Conservation (phyloP, 2,797 vertebrate genomes). For the Furcifer pardalis region DNA sequence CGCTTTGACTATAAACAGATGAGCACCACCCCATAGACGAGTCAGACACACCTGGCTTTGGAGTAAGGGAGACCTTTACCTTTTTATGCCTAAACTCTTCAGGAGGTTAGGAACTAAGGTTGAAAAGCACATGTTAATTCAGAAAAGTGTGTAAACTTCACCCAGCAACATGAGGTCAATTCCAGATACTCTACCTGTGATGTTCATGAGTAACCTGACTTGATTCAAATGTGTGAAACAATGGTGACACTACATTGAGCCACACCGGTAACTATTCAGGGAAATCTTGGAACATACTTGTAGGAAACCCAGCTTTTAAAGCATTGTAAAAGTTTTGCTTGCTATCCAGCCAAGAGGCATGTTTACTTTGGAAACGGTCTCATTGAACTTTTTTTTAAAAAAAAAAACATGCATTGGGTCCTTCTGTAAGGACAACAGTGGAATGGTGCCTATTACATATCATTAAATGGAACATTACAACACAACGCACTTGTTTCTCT, state of each 20-base stretch:
- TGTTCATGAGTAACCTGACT: background rate
- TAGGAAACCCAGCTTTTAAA: background rate
- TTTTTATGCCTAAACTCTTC: no score
- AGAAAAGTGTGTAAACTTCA: background rate
- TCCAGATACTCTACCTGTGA: background rate
- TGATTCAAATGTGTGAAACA: background rate
- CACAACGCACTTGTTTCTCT: background rate
- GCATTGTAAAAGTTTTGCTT: background rate
- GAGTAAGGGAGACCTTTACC: no score
- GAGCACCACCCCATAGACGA: no score
- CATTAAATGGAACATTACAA: background rate
- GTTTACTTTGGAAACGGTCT: background rate
- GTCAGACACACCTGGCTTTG: no score
- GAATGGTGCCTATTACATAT: background rate
- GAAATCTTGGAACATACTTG: background rate
- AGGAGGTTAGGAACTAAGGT: background rate
- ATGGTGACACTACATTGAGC: background rate
- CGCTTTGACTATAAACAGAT: no score
- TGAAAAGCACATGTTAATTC: background rate
- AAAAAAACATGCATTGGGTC: background rate
- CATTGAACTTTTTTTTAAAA: background rate
- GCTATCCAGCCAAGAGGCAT: background rate
- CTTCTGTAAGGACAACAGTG: background rate
- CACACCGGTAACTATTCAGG: background rate
- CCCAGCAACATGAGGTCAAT: background rate